phyloP scores from a whole-genome alignment of 2,113 vertebrate species.

The Melozone crissalis region DNA sequence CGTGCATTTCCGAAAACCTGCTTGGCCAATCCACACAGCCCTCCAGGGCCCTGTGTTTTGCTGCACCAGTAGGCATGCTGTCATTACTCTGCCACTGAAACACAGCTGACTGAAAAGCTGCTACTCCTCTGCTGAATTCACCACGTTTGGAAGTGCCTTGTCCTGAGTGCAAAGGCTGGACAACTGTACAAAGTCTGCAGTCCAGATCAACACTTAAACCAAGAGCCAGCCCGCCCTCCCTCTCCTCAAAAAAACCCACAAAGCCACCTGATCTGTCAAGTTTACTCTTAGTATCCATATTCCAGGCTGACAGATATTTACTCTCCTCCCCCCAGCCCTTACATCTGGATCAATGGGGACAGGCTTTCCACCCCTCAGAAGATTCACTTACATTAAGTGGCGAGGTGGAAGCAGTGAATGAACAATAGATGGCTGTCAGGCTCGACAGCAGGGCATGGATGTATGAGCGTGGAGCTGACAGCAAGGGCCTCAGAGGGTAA shows the following conservation, averaged over 20 bases:
- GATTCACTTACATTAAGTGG: conserved; percentile 86
- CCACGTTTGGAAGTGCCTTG: background rate
- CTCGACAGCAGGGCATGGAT: conserved; percentile 89
- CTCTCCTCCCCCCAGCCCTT: conserved; percentile 46
- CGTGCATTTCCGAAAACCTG: conserved; percentile 7
- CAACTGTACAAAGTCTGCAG: background rate
- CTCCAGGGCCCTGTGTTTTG: conserved; percentile 46
- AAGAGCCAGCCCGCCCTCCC: background rate
- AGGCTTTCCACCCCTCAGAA: conserved; percentile 80
- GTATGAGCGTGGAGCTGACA: conserved; percentile 88
- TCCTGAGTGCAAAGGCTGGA: conserved; percentile 22
- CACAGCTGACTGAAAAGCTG: conserved; percentile 12
- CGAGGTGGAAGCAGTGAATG: conserved; percentile 77
- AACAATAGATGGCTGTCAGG: conserved; percentile 94
- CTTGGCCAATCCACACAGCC: conserved; percentile 18
- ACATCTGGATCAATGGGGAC: conserved; percentile 77
- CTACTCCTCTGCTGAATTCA: background rate
- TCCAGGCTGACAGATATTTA: conserved; percentile 74
- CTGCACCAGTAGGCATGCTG: conserved; percentile 58
- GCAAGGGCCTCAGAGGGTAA: conserved; percentile 95
- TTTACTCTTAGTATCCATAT: conserved; percentile 70
- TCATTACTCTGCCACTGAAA: conserved; percentile 49
- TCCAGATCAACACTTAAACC: background rate
- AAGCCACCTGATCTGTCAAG: conserved; percentile 75
- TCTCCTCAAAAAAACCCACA: background rate